Base-by-base conservation (phyloP, 92 coral and sea anemone genomes). In the Phenganax stokvisi region DNA sequence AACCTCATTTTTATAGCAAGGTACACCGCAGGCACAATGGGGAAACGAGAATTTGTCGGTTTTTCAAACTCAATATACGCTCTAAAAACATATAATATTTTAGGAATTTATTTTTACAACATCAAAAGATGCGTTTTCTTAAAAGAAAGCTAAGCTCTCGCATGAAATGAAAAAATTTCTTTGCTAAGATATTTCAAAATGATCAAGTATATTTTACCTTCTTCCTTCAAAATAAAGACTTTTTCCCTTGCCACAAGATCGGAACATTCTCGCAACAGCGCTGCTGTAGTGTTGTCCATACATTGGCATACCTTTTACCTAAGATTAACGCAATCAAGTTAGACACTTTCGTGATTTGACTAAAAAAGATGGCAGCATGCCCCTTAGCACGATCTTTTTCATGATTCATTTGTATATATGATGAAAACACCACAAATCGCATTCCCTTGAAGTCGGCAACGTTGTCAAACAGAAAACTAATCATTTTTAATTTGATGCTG, bases 1-100 rank as follows among this genome's bases (percentile, higher is more conserved):
- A 20, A 91, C 98, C 98, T 93, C 98, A 93, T 91, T 75, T 91
- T 93, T 44, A 93, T 55, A 75, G 98, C 97, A 85, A 88, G 77
- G 82, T 93, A 93, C 56, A 93, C 98, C 25, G 97, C 93, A n/a
- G 97, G 98, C 3, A 90, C 77, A 13, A 93, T 85, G 5, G 87
- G 74, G 37, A 82, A 30, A 56, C 58, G 74, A 2, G 92, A 66
- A 47, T 58, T 59, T 9, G 56, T 71, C 8, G 92, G 84, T 51
- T 71, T 74, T 55, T 93, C 98, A 88, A 93, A 93, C 86, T 93
- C 98, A 28, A 93, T 88, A 75, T 93, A 93, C 6, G 97, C 98
- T 63, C 98, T 93, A 79, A 54, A 84, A 83, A 56, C 10, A 8
- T 20, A 66, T 11, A 60, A 72, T 16, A 31, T 6, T 52, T 53